A percentile compares a stretch with the other conserved stretches of the same genome.
These are phyloP conservation scores for Microcebus jonahi DNA, from an alignment of 2,113 vertebrate species.

Conservation along the genomic window DNA sequence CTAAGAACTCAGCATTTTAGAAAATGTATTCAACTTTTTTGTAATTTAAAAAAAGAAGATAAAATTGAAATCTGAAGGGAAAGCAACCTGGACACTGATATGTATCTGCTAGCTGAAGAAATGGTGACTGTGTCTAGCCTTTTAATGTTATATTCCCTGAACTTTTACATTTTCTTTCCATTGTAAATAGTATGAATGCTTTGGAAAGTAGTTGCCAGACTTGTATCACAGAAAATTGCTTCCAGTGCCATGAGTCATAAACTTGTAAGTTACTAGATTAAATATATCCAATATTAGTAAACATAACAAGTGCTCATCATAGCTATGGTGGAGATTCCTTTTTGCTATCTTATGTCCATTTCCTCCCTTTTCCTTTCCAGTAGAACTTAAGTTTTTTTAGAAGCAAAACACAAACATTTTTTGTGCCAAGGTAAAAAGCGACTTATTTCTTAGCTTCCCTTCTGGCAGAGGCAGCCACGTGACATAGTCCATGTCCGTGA, in stretches of 20 bases:
- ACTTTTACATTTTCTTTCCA: not conserved
- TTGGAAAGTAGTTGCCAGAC: conserved; percentile 37
- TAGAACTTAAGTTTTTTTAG: not conserved
- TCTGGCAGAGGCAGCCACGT: not conserved
- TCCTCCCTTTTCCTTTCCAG: not conserved
- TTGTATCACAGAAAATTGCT: conserved; percentile 27
- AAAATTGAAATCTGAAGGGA: conserved; percentile 46
- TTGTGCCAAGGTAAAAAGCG: not conserved
- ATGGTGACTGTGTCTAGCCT: not conserved
- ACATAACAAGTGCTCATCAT: not conserved
- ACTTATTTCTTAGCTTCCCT: not conserved
- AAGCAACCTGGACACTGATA: not conserved
- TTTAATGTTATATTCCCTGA: not conserved
- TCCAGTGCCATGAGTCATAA: not conserved
- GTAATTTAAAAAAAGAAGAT: not conserved
- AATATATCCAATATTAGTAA: not conserved
- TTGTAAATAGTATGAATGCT: not conserved
- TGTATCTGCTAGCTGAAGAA: not conserved
- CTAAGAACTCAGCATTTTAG: conserved; percentile 11
- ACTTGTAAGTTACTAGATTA: conserved; percentile 44
- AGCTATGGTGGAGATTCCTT: not conserved
- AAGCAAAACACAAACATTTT: not conserved
- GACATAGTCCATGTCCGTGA: not conserved
- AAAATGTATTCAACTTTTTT: conserved; percentile 4
- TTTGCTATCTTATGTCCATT: not conserved